Conservation (phyloP, 2,888 invertebrate species). For the Steinernema hermaphroditum region DNA sequence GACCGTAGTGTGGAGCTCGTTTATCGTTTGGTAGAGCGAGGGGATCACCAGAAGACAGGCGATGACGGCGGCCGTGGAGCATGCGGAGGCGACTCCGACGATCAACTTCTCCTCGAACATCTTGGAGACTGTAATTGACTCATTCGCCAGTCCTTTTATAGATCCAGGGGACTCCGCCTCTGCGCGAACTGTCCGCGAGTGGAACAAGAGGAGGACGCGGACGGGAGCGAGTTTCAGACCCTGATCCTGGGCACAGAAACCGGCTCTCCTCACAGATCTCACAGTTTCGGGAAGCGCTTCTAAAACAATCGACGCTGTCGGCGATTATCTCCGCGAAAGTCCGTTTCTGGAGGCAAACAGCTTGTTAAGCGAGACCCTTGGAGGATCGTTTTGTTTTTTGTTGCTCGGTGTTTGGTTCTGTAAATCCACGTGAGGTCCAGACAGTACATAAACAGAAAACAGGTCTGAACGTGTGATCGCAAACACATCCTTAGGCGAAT, state of each 20-base stretch:
- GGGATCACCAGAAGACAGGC: slow-evolving; percentile 17
- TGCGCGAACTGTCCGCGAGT: background rate
- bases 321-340: slow-evolving; percentile 14
- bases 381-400: too few relatives aligned
- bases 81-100: slow-evolving; percentile 15
- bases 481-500: too few relatives aligned
- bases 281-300: background rate
- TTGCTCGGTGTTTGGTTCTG: too few relatives aligned
- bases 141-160: background rate
- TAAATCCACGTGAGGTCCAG: too few relatives aligned
- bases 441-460: too few relatives aligned
- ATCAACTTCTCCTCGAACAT: slow-evolving; percentile 23
- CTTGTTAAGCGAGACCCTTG: too few relatives aligned
- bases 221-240: background rate
- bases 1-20: background rate
- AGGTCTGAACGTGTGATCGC: too few relatives aligned
- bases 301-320: slow-evolving; percentile 16
- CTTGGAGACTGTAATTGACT: background rate
- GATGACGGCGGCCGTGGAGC: slow-evolving; percentile 15
- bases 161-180: background rate
- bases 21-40: background rate
- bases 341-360: background rate
- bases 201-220: background rate
- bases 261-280: background rate
- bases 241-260: background rate